A percentile compares a stretch with the other conserved stretches of the same genome.
These are phyloP conservation scores for Patella pellucida DNA, from an alignment of 2,888 invertebrate genomes.

Conservation along the genomic window DNA sequence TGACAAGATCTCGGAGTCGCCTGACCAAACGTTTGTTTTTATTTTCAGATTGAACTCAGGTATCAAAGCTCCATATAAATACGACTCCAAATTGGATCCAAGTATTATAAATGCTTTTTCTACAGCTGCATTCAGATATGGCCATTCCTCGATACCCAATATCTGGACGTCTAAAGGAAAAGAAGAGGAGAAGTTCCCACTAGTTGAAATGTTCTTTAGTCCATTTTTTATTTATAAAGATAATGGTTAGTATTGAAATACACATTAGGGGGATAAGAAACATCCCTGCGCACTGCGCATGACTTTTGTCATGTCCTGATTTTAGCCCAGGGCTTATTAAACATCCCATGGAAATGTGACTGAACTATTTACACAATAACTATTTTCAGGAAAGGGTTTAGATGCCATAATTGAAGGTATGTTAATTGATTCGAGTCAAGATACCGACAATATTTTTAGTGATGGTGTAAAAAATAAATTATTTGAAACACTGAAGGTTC, in stretches of 20 bases:
- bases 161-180: neutral
- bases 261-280: too few species aligned
- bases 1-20: too few species aligned
- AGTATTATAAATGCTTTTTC: constrained; percentile 50
- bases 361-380: too few species aligned
- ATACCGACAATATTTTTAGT: neutral
- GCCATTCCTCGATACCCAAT: constrained; percentile 41
- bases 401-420: constrained; percentile 16
- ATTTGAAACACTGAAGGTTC: neutral
- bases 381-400: neutral
- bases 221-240: constrained; percentile 7
- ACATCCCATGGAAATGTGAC: too few species aligned
- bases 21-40: neutral
- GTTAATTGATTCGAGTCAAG: constrained; percentile 13
- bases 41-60: neutral
- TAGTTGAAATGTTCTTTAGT: constrained; percentile 12
- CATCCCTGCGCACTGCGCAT: too few species aligned
- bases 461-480: neutral
- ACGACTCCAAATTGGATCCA: constrained; percentile 8
- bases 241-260: neutral
- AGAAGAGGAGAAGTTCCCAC: neutral
- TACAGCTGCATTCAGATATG: constrained; percentile 61
- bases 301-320: too few species aligned
- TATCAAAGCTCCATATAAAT: neutral
- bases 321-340: too few species aligned